These are phyloP conservation scores for Spilogale gracilis DNA, from an alignment of 2,113 vertebrate species.

Conservation along the genomic window DNA sequence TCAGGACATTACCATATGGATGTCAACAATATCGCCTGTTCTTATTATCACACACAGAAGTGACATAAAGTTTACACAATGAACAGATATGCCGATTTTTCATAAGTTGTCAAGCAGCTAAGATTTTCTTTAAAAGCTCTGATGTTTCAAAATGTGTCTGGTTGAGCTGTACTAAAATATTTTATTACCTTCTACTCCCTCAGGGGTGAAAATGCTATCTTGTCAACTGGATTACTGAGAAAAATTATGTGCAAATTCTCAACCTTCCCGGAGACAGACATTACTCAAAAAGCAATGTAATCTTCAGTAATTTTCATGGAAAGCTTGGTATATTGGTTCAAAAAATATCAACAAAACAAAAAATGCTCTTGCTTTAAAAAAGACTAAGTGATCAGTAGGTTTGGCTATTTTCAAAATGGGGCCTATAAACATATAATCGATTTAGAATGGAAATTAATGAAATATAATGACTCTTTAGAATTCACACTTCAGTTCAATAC, in stretches of 20 bases:
- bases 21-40: background rate
- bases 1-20: background rate
- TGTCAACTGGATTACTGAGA: conserved; percentile 63
- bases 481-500: background rate
- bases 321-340: conserved; percentile 14
- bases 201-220: conserved; percentile 37
- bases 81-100: background rate
- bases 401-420: conserved; percentile 36
- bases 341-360: conserved; percentile 23
- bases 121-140: conserved; percentile 37
- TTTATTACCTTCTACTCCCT: conserved; percentile 46
- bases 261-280: conserved; percentile 48
- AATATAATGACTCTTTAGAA: conserved; percentile 43
- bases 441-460: background rate
- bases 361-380: conserved; percentile 37
- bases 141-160: conserved; percentile 39
- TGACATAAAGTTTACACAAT: background rate
- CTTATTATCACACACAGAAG: background rate
- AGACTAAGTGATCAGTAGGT: background rate
- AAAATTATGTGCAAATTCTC: conserved; percentile 47
- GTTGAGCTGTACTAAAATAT: conserved; percentile 31
- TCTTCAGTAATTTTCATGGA: conserved; percentile 51
- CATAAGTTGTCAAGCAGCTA: background rate
- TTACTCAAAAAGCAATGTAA: conserved; percentile 68
- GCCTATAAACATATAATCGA: background rate